A percentile compares a stretch with the other conserved stretches of the same genome.
Conservation (phyloP, 1,140 invertebrate genomes). For the Carposina sasakii region DNA sequence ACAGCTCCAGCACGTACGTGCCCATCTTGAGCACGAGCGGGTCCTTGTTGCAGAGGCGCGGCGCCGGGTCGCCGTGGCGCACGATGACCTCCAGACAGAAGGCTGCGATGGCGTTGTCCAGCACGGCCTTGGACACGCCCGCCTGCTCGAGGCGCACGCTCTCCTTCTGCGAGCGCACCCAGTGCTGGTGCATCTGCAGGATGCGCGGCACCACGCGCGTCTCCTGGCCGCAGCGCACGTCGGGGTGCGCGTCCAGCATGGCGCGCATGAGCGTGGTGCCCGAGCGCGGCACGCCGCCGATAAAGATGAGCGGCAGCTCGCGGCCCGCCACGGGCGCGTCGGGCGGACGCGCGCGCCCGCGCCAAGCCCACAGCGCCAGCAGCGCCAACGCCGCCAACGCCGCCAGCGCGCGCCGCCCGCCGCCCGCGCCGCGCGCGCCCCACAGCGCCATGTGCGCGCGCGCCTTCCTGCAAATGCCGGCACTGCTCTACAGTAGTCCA, state of each 20-base stretch:
- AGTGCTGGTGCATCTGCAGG: constrained; percentile 92
- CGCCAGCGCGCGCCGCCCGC: constrained; percentile 32
- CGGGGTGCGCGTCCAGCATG: constrained; percentile 98
- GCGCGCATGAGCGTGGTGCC: constrained; percentile 98
- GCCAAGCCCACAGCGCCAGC: constrained; percentile 36
- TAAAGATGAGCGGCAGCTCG: constrained; percentile 95
- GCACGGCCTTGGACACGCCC: constrained; percentile 91
- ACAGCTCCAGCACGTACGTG: constrained; percentile 84
- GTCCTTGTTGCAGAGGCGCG: constrained; percentile 98
- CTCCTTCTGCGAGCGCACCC: constrained; percentile 94
- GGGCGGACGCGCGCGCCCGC: constrained; percentile 11
- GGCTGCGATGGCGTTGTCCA: constrained; percentile 95
- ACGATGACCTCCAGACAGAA: constrained; percentile 98
- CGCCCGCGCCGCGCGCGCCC: constrained; percentile 20
- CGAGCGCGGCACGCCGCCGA: constrained; percentile 96
- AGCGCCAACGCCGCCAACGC: constrained; percentile 40
- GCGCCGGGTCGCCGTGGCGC: constrained; percentile 94
- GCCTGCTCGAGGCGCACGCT: constrained; percentile 91
- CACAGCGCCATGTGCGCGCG: constrained; percentile 6
- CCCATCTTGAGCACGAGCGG: constrained; percentile 97
- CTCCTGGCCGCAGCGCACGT: constrained; percentile 97
- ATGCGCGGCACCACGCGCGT: constrained; percentile 97
- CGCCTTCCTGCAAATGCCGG: constrained; percentile 6
- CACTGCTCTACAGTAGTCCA: no score
- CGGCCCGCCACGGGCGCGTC: constrained; percentile 63